A percentile compares a stretch with the other conserved stretches of the same genome.
Evolutionary conservation across 2,797 vertebrate species (phyloP).

Genomic region (Eurystomus glaucurus): DNA sequence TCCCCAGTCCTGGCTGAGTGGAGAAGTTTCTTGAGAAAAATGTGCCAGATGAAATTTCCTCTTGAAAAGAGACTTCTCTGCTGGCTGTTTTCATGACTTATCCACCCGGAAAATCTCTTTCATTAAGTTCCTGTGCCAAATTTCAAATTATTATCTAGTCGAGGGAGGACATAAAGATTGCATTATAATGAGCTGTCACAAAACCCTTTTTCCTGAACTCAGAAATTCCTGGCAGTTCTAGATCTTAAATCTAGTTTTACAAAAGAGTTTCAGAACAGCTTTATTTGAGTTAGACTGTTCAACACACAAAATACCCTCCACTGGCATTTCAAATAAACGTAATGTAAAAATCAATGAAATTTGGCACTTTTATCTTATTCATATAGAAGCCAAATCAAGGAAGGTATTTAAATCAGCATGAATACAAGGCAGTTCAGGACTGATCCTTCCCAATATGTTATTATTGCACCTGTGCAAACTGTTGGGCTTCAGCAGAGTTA

Average conservation of each 20-base stretch:
- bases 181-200: not conserved
- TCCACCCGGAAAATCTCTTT: not conserved
- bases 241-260: not conserved
- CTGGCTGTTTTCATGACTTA: not conserved
- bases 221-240: not conserved
- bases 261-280: not conserved
- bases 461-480: not conserved
- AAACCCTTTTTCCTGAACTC: not conserved
- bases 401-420: not conserved
- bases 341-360: constrained; percentile 7
- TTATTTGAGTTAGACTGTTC: not conserved
- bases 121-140: not conserved
- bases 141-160: not conserved
- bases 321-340: not conserved
- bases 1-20: not conserved
- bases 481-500: not conserved
- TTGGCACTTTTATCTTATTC: not conserved
- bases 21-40: not conserved
- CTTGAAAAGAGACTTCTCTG: not conserved
- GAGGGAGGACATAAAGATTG: not conserved
- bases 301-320: not conserved
- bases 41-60: not conserved
- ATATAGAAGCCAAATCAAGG: not conserved
- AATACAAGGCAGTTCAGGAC: not conserved
- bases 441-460: not conserved